A percentile compares a stretch with the other conserved stretches of the same genome.
Evolutionary conservation across 2,888 invertebrate species (phyloP).

Genomic region (Drosophila lacicola): DNA sequence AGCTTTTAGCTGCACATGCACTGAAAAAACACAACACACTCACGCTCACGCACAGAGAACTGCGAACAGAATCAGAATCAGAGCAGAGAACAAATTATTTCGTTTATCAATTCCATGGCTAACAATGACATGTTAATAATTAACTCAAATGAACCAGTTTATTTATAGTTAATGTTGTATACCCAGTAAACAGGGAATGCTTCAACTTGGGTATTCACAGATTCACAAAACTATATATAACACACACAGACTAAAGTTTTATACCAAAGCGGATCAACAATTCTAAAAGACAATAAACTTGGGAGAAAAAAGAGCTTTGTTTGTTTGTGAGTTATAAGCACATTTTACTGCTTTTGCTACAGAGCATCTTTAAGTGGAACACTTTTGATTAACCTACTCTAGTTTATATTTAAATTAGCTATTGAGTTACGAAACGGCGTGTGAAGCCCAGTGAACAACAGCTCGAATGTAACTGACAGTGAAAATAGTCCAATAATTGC

Average conservation of each 20-base stretch:
- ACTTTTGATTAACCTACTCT: not conserved
- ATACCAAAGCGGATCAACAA: too few species aligned
- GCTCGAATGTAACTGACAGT: constrained; percentile 22
- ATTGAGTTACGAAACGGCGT: constrained; percentile 8
- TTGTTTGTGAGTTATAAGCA: too few species aligned
- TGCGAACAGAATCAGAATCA: constrained; percentile 20
- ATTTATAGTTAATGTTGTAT: constrained; percentile 5
- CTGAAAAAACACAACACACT: not conserved
- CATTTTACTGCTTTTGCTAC: not conserved
- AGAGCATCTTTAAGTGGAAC: not conserved
- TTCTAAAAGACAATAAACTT: too few species aligned
- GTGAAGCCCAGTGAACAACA: constrained; percentile 13
- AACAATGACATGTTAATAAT: constrained; percentile 61
- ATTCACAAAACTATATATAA: too few species aligned
- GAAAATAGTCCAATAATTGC: constrained; percentile 28
- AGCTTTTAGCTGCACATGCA: constrained; percentile 40
- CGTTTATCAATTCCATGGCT: constrained; percentile 44
- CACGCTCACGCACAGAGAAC: not conserved
- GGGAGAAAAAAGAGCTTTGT: too few species aligned
- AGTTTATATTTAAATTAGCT: not conserved
- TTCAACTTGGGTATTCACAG: not conserved
- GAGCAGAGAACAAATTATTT: constrained; percentile 33
- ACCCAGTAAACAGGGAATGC: not conserved
- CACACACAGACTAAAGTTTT: too few species aligned
- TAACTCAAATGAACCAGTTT: constrained; percentile 40